These are phyloP conservation scores for Brenthis hecate DNA, from an alignment of 2,888 invertebrate genomes.

Conservation along the genomic window DNA sequence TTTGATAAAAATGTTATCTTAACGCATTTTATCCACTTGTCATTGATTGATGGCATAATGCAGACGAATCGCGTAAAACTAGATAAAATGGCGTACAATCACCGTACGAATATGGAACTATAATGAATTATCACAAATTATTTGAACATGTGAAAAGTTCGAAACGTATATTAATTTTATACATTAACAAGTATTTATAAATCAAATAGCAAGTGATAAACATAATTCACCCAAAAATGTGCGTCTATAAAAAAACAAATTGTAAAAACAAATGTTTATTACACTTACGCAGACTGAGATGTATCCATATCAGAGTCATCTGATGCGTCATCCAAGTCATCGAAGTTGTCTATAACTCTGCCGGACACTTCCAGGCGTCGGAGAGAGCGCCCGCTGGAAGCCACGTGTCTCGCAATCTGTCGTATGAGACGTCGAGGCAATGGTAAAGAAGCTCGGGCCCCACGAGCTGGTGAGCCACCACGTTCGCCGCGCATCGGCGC, in stretches of 20 bases:
- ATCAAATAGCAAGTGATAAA: neutral
- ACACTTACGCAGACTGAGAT: slow-evolving; percentile 70
- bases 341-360: slow-evolving; percentile 78
- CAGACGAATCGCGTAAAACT: slow-evolving; percentile 24
- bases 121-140: neutral
- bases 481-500: slow-evolving; percentile 80
- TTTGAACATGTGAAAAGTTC: neutral
- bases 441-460: slow-evolving; percentile 77
- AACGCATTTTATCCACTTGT: slow-evolving; percentile 44
- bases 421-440: slow-evolving; percentile 74
- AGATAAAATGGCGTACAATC: slow-evolving; percentile 24
- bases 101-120: slow-evolving; percentile 11
- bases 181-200: too few species aligned
- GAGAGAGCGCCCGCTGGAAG: slow-evolving; percentile 77
- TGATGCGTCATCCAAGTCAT: slow-evolving; percentile 71
- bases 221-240: too few species aligned
- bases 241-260: too few species aligned
- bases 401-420: slow-evolving; percentile 78
- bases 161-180: neutral
- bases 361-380: slow-evolving; percentile 77
- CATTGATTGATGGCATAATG: slow-evolving; percentile 60
- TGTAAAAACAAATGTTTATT: neutral
- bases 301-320: slow-evolving; percentile 74
- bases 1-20: slow-evolving; percentile 48
- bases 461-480: slow-evolving; percentile 74